Evolutionary conservation across 2,797 vertebrate species (phyloP).

Genomic region (Hyperoplus immaculatus): DNA sequence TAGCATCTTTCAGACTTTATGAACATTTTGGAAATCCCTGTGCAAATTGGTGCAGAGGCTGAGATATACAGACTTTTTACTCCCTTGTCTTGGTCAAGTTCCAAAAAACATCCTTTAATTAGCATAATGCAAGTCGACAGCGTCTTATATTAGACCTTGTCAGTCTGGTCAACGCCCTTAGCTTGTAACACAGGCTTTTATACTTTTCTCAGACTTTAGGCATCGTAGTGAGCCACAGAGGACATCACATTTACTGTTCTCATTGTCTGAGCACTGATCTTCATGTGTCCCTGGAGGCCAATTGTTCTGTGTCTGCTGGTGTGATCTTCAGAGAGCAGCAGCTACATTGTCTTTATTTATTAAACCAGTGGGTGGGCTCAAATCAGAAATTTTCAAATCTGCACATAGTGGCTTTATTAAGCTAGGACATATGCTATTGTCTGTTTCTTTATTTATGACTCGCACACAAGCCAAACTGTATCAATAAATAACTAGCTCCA

Average conservation of each 20-base stretch:
- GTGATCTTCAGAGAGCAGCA: background rate
- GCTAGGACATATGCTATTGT: background rate
- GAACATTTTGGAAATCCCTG: background rate
- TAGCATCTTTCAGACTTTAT: background rate
- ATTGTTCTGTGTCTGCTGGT: background rate
- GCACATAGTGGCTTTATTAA: background rate
- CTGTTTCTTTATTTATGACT: background rate
- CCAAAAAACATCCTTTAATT: constrained; percentile 2
- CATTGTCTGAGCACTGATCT: background rate
- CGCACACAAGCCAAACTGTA: background rate
- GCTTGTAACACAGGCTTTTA: background rate
- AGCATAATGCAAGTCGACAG: background rate
- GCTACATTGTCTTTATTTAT: background rate
- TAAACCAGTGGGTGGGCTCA: background rate
- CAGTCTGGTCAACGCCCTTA: background rate
- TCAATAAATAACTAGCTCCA: constrained; percentile 9
- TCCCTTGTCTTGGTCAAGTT: background rate
- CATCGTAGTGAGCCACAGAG: background rate
- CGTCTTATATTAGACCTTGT: background rate
- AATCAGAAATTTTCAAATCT: background rate
- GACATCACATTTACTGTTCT: background rate
- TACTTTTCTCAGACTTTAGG: background rate
- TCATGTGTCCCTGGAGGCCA: too few species aligned
- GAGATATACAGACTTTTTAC: too few species aligned
- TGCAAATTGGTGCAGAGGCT: background rate